Percentiles rank a stretch among this genome's conserved stretches.
These are phyloP conservation scores for Champsocephalus esox DNA, from an alignment of 2,797 vertebrate genomes.

Conservation along the genomic window DNA sequence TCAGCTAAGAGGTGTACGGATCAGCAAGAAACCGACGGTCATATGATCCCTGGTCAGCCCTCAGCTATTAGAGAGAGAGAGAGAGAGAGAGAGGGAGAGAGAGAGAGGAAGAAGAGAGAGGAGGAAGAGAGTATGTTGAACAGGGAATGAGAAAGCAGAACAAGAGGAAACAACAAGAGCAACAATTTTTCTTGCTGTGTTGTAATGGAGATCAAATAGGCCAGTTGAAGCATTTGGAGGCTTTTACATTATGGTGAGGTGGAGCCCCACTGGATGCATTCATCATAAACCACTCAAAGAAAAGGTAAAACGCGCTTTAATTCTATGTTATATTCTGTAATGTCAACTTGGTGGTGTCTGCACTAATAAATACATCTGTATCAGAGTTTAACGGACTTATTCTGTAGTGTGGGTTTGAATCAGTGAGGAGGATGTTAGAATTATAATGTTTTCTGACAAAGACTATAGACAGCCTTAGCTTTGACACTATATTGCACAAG, in stretches of 20 bases:
- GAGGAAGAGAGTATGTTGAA: conserved; percentile 3
- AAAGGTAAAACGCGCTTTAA: conserved; percentile 28
- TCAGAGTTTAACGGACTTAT: neutral
- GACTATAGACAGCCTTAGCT: neutral
- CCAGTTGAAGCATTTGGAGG: conserved; percentile 6
- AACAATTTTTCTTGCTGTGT: conserved; percentile 1
- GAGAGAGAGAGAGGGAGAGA: conserved; percentile 22
- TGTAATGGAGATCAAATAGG: conserved; percentile 21
- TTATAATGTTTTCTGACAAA: neutral
- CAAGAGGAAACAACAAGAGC: conserved; percentile 27
- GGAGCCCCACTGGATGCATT: conserved; percentile 22
- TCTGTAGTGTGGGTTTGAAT: conserved; percentile 8
- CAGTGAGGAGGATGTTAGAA: conserved; percentile 1
- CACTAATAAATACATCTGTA: neutral
- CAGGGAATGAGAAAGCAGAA: conserved; percentile 10
- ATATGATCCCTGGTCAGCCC: conserved; percentile 77
- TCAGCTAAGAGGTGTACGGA: conserved; percentile 37
- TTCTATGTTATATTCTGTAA: neutral
- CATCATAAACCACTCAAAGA: neutral
- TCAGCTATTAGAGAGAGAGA: conserved; percentile 60
- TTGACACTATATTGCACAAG: neutral
- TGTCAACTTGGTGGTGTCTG: neutral
- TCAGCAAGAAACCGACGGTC: conserved; percentile 55
- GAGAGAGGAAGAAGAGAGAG: conserved; percentile 21
- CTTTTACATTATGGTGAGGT: conserved; percentile 21